These are phyloP conservation scores for Pogonognathellus flavescens DNA, from an alignment of 1,140 invertebrate genomes.

Conservation along the genomic window DNA sequence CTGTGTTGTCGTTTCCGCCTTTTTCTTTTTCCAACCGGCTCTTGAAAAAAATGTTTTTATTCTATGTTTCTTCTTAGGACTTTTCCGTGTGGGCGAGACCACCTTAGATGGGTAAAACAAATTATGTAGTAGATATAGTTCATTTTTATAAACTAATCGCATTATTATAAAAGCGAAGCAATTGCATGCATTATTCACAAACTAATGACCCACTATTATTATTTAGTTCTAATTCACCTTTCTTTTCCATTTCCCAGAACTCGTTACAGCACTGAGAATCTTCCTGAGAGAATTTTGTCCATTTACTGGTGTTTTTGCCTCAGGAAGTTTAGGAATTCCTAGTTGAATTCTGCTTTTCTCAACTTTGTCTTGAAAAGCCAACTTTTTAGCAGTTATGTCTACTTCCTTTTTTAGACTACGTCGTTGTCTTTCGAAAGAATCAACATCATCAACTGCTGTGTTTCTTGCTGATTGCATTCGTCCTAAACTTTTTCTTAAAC, in stretches of 20 bases:
- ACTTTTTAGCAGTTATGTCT: slow-evolving; percentile 7
- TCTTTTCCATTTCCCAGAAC: slow-evolving; percentile 53
- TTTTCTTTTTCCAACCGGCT: slow-evolving; percentile 1
- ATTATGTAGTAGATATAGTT: neutral
- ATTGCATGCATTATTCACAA: neutral
- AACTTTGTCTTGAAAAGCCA: slow-evolving; percentile 7
- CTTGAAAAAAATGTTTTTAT: slow-evolving; percentile 10
- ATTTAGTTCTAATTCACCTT: slow-evolving; percentile 4
- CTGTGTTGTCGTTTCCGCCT: neutral
- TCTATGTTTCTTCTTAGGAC: slow-evolving; percentile 9
- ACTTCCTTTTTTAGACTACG: slow-evolving; percentile 5
- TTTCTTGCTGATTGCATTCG: slow-evolving; percentile 7
- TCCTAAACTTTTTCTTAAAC: slow-evolving; percentile 28
- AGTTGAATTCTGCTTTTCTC: neutral
- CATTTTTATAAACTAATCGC: neutral
- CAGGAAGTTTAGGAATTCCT: neutral
- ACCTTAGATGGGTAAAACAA: neutral
- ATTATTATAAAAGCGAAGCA: neutral
- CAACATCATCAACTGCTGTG: neutral
- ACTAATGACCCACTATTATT: neutral
- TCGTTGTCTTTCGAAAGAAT: neutral
- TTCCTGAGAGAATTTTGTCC: slow-evolving; percentile 48
- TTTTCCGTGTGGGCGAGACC: neutral
- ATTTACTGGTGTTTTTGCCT: neutral
- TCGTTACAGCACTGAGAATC: slow-evolving; percentile 57